These are phyloP conservation scores for Drosophila greeni DNA, from an alignment of 2,888 invertebrate species.

Conservation along the genomic window DNA sequence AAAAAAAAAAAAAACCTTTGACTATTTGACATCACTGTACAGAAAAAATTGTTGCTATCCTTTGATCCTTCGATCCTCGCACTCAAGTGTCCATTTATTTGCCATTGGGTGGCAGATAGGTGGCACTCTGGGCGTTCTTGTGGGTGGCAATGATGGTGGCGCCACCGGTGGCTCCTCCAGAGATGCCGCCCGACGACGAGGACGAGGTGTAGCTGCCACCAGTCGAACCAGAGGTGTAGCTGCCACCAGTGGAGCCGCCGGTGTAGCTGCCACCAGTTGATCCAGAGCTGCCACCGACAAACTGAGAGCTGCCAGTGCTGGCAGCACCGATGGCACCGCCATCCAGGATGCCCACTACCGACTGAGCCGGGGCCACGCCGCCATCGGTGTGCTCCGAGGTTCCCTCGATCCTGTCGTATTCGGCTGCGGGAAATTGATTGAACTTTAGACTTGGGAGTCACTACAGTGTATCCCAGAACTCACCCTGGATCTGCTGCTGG, in stretches of 20 bases:
- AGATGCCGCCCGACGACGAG: constrained; percentile 5
- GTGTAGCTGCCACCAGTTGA: constrained; percentile 10
- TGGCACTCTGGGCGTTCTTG: constrained; percentile 51
- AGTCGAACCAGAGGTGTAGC: constrained; percentile 12
- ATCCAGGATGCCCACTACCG: constrained; percentile 75
- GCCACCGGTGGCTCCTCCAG: constrained; percentile 1
- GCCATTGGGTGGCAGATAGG: constrained; percentile 61
- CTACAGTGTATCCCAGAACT: neutral
- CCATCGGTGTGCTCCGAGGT: constrained; percentile 75
- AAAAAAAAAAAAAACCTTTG: constrained; percentile 26
- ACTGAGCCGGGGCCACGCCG: constrained; percentile 75
- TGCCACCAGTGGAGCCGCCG: constrained; percentile 4
- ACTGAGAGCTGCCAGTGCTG: constrained; percentile 33
- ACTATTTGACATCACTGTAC: constrained; percentile 48
- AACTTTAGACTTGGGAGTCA: too few relatives aligned
- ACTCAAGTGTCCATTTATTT: constrained; percentile 35
- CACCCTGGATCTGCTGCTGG: constrained; percentile 77
- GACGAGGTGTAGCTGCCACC: constrained; percentile 18
- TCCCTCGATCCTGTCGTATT: constrained; percentile 76
- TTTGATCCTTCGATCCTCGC: neutral
- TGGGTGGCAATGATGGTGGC: constrained; percentile 31
- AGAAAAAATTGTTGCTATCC: constrained; percentile 32
- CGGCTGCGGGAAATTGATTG: constrained; percentile 56
- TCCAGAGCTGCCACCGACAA: constrained; percentile 9
- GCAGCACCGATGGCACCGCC: constrained; percentile 45